Evolutionary conservation across 2,113 vertebrate genomes (phyloP).

Genomic region (Polypterus bichir): DNA sequence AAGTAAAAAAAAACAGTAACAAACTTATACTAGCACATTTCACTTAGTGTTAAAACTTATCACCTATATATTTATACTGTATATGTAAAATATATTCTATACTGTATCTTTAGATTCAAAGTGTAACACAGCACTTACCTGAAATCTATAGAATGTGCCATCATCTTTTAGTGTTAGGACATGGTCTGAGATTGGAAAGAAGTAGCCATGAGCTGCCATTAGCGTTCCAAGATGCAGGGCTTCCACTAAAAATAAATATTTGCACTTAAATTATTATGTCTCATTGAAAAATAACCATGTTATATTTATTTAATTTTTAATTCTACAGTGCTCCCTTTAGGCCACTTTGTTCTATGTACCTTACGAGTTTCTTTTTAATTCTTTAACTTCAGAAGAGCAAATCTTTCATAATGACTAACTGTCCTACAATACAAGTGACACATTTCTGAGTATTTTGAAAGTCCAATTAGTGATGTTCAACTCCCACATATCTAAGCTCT

Average conservation of each 20-base stretch:
- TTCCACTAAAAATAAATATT: conserved; percentile 60
- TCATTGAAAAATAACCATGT: not conserved
- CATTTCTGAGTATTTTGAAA: too few relatives aligned
- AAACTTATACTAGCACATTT: not conserved
- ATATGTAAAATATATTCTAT: not conserved
- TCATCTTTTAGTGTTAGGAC: conserved; percentile 93
- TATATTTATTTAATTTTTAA: not conserved
- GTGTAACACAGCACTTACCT: conserved; percentile 45
- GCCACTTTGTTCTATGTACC: too few relatives aligned
- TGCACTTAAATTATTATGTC: conserved; percentile 7
- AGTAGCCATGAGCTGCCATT: conserved; percentile 94
- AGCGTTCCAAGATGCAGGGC: conserved; percentile 86
- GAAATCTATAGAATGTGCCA: conserved; percentile 93
- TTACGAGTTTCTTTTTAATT: too few relatives aligned
- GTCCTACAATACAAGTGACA: too few relatives aligned
- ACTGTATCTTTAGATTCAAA: not conserved
- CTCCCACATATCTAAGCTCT: too few relatives aligned
- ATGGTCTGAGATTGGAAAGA: conserved; percentile 95
- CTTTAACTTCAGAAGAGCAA: too few relatives aligned
- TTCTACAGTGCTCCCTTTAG: too few relatives aligned
- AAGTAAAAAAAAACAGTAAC: too few relatives aligned
- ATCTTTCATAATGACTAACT: too few relatives aligned
- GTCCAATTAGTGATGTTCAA: too few relatives aligned
- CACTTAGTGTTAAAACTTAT: not conserved
- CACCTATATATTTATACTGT: not conserved